These are phyloP conservation scores for Siderastrea radians DNA, from an alignment of 92 coral and sea anemone genomes.

Conservation along the genomic window DNA sequence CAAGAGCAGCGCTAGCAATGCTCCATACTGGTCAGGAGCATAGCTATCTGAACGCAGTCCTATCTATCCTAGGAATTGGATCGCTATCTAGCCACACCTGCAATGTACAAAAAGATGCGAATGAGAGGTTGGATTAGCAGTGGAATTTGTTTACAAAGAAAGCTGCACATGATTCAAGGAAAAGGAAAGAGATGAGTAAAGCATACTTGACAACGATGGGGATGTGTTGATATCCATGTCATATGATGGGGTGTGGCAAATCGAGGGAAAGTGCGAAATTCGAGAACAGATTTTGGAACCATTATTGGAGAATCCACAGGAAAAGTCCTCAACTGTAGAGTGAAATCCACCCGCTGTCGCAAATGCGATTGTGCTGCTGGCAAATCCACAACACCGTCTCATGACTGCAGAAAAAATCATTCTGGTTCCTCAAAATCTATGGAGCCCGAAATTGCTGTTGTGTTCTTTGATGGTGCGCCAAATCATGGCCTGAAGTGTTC, in stretches of 20 bases:
- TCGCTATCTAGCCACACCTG: conserved; percentile 10
- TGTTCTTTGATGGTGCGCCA: neutral
- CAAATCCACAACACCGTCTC: neutral
- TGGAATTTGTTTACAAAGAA: neutral
- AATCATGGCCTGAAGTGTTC: neutral
- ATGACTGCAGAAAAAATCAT: neutral
- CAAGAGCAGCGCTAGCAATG: conserved; percentile 59
- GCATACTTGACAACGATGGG: neutral
- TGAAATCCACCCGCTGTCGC: neutral
- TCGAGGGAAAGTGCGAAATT: neutral
- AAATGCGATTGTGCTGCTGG: neutral
- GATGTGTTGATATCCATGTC: neutral
- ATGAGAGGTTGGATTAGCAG: neutral
- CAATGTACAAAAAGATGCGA: neutral
- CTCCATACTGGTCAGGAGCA: conserved; percentile 60
- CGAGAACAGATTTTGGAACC: neutral
- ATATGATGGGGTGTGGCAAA: neutral
- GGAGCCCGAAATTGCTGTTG: neutral
- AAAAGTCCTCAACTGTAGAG: neutral
- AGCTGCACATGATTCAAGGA: conserved; percentile 28
- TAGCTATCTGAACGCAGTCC: conserved; percentile 28
- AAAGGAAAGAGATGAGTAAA: neutral
- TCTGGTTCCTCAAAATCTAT: neutral
- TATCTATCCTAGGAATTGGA: conserved; percentile 52
- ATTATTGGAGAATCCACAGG: no score